Evolutionary conservation across 2,797 vertebrate genomes (phyloP).

Genomic region (Hephaestus fuliginosus): DNA sequence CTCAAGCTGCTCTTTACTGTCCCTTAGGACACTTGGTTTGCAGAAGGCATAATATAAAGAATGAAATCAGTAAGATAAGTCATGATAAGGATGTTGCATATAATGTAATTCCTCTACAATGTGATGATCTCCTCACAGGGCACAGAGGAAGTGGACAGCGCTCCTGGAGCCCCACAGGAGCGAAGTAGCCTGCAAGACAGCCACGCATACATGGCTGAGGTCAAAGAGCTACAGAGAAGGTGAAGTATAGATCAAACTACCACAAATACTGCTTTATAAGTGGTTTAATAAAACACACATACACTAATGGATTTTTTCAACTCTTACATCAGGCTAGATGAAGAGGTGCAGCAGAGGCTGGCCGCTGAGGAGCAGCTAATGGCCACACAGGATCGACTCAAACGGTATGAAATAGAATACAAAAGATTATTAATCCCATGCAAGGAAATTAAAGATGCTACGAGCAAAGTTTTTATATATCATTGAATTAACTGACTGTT

Average conservation of each 20-base stretch:
- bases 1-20: not conserved
- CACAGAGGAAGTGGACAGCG: slow-evolving; percentile 83
- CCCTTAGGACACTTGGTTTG: not conserved
- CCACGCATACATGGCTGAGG: slow-evolving; percentile 79
- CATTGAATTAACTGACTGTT: not conserved
- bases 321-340: slow-evolving; percentile 86
- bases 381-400: slow-evolving; percentile 86
- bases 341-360: slow-evolving; percentile 89
- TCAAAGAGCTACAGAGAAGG: slow-evolving; percentile 90
- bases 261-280: not conserved
- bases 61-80: not conserved
- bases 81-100: not conserved
- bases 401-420: slow-evolving; percentile 80
- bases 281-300: fast-evolving
- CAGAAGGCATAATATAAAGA: not conserved
- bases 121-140: slow-evolving; percentile 76
- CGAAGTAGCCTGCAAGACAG: slow-evolving; percentile 77
- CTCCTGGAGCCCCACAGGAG: slow-evolving; percentile 94
- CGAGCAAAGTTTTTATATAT: not conserved
- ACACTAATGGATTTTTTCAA: not conserved
- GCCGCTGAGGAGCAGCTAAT: slow-evolving; percentile 88
- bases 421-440: not conserved
- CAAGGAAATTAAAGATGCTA: not conserved
- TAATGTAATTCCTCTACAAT: not conserved
- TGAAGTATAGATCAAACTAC: slow-evolving; percentile 47